These are phyloP conservation scores for Odontamblyopus lacepedii DNA, from an alignment of 2,797 vertebrate species.

Conservation along the genomic window DNA sequence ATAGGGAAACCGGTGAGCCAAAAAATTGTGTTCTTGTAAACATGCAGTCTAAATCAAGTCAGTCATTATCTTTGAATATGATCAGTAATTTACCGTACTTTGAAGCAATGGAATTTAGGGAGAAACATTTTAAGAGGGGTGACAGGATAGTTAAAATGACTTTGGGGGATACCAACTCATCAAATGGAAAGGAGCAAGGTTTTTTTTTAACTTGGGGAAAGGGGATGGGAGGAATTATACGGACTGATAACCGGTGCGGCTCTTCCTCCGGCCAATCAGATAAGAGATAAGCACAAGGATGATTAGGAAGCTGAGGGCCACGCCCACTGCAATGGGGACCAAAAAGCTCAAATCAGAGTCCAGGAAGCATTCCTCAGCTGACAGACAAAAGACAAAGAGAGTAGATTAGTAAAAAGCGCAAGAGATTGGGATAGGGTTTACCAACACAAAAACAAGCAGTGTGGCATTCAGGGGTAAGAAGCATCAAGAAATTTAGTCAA, in stretches of 20 bases:
- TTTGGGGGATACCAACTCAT: constrained; percentile 31
- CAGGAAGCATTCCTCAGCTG: constrained; percentile 97
- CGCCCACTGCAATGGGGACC: constrained; percentile 92
- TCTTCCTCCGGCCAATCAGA: constrained; percentile 95
- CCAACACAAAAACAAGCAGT: constrained; percentile 8
- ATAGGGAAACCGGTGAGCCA: constrained; percentile 23
- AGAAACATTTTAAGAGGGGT: constrained; percentile 3
- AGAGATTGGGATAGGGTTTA: constrained; percentile 9
- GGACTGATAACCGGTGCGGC: constrained; percentile 93
- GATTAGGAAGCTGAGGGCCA: constrained; percentile 94
- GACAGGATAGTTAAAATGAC: constrained; percentile 15
- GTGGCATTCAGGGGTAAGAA: constrained; percentile 2
- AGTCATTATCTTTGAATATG: constrained; percentile 42
- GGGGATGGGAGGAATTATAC: constrained; percentile 76
- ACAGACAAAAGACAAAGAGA: constrained; percentile 66
- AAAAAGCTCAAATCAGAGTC: constrained; percentile 98
- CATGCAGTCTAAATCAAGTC: constrained; percentile 73
- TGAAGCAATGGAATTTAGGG: constrained; percentile 29
- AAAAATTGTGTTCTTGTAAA: constrained; percentile 31
- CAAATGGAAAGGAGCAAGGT: constrained; percentile 6
- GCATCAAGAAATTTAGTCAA: background rate
- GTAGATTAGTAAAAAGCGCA: constrained; percentile 47
- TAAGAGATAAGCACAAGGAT: constrained; percentile 96
- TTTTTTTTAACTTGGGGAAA: constrained; percentile 16
- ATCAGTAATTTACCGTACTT: constrained; percentile 50